phyloP scores from a whole-genome alignment of 2,113 vertebrate species.

The Zapus hudsonius region DNA sequence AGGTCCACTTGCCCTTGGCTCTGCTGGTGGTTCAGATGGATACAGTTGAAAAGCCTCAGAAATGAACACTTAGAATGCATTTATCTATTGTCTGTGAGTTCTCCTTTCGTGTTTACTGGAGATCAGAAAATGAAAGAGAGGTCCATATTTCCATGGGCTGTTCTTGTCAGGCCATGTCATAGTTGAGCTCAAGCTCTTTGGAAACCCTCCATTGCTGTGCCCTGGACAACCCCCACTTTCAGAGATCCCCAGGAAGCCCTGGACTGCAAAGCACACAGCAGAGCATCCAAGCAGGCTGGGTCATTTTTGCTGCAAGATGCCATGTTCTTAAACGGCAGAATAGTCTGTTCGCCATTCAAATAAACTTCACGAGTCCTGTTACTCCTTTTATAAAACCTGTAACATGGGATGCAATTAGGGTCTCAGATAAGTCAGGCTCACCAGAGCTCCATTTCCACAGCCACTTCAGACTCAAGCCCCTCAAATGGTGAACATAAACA shows the following conservation, averaged over 20 bases:
- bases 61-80: background rate
- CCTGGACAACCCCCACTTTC: background rate
- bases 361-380: conserved; percentile 22
- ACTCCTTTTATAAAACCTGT: conserved; percentile 44
- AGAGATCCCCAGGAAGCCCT: background rate
- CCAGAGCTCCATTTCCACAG: background rate
- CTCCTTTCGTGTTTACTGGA: conserved; percentile 1
- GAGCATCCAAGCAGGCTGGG: background rate
- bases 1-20: background rate
- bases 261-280: background rate
- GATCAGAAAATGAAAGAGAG: background rate
- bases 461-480: background rate
- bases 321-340: background rate
- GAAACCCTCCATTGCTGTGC: background rate
- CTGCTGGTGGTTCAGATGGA: background rate
- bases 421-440: conserved; percentile 34
- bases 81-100: background rate
- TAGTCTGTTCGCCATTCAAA: conserved; percentile 61
- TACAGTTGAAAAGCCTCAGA: background rate
- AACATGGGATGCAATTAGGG: background rate
- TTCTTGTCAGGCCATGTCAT: background rate
- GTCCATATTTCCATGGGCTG: background rate
- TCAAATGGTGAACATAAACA: conserved; percentile 5
- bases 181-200: background rate
- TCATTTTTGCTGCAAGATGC: background rate